Evolutionary conservation across 2,888 invertebrate species (phyloP), one percentile per base, ranked within the genome.

Genomic region (Nephrotoma flavescens): DNA sequence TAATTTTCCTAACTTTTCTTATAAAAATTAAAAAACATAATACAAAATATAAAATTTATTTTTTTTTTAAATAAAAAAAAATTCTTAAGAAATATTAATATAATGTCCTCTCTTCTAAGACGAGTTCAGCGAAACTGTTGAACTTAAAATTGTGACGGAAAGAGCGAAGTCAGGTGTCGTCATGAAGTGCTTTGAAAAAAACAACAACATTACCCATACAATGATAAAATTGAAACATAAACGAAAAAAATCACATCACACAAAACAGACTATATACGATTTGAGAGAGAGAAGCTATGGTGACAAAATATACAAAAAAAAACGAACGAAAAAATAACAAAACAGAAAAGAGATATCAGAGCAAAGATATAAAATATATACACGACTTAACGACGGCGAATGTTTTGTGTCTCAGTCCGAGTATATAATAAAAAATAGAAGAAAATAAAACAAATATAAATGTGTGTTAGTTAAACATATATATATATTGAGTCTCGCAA

Each of bases 161-260:
- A 86, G 86, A 86, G 86, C 86, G 31, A 86, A 86, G 86, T 86
- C 86, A 86, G 86, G 86, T 86, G 86, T 86, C 86, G 86, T 86
- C 84, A 84, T 84, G 84, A 84, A 84, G 84, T 84, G 84, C 84
- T 84, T 84, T 84, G 84, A 84, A 84, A 84, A 84, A 41, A 84
- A 84, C 41, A 84, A 84, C 84, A 84, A 84, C 84, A 84, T 42
- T 7, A 84, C 84, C n/a, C 84, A 42, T 15, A 84, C 84, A 84
- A 41, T 42, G 42, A 84, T 84, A 42, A n/a, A 84, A 42, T 42
- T 84, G 42, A 84, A 42, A 84, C 19, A 84, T 41, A 41, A 41
- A 84, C 41, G 15, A 42, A 84, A 15, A 84, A 42, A 84, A 41
- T 42, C n/a, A 15, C n/a, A 47, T 47, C 47, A 42, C 83, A 84